Percentiles rank a stretch among this genome's conserved stretches.
Conservation (phyloP, 2,797 vertebrate genomes). For the Labroides dimidiatus region DNA sequence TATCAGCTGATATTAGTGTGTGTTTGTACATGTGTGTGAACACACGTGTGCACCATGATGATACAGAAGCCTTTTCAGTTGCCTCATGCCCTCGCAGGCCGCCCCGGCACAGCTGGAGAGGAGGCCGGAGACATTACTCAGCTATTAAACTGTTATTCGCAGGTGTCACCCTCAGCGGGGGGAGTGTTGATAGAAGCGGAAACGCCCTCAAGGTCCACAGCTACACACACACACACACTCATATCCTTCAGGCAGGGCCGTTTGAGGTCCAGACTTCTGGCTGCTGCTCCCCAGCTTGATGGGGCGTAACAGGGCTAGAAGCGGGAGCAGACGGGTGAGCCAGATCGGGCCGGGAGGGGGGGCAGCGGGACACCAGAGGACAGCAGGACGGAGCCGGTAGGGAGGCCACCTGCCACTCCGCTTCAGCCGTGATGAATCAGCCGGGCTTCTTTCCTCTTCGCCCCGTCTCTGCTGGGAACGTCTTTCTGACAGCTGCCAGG, state of each 20-base stretch:
- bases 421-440: constrained; percentile 65
- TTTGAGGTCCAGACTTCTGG: constrained; percentile 39
- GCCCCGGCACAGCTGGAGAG: constrained; percentile 64
- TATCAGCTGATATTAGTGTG: constrained; percentile 35
- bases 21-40: constrained; percentile 5
- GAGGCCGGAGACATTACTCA: constrained; percentile 75
- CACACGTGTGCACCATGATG: constrained; percentile 20
- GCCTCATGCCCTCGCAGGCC: constrained; percentile 50
- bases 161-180: constrained; percentile 79
- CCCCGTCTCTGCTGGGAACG: constrained; percentile 1
- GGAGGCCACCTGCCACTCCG: constrained; percentile 59
- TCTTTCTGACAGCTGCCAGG: constrained; percentile 9
- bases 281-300: constrained; percentile 45
- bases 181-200: constrained; percentile 61
- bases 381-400: constrained; percentile 35
- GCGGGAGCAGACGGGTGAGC: constrained; percentile 46
- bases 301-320: constrained; percentile 53
- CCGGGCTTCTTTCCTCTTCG: not conserved
- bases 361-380: constrained; percentile 52
- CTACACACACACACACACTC: not conserved
- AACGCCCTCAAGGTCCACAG: constrained; percentile 64
- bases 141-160: constrained; percentile 80
- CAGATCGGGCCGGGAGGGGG: constrained; percentile 38
- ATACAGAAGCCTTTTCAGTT: constrained; percentile 57
- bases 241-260: constrained; percentile 46